Percentiles rank a stretch among this genome's conserved stretches.
These are phyloP conservation scores for Sphaerodactylus townsendi DNA, from an alignment of 2,113 vertebrate species.

Conservation along the genomic window DNA sequence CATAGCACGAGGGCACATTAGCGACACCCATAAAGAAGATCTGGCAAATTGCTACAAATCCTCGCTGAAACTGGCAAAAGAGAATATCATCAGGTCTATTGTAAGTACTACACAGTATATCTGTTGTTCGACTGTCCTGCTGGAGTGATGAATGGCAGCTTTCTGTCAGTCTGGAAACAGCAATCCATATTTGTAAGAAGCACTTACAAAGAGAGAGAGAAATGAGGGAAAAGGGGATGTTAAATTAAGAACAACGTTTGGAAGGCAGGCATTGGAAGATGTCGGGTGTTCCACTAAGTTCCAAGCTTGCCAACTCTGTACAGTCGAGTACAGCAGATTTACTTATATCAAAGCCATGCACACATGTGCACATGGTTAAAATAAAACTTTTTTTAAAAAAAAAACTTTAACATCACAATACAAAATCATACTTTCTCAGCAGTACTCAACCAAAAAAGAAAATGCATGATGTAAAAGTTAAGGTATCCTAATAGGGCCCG, in stretches of 20 bases:
- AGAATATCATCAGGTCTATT: slow-evolving; percentile 87
- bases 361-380: too few species aligned
- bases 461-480: too few species aligned
- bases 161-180: not conserved
- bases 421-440: too few species aligned
- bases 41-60: slow-evolving; percentile 93
- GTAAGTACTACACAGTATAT: slow-evolving; percentile 79
- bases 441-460: too few species aligned
- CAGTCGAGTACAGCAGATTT: too few species aligned
- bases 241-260: not conserved
- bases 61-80: slow-evolving; percentile 89
- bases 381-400: too few species aligned
- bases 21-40: slow-evolving; percentile 84
- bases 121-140: not conserved
- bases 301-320: not conserved
- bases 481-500: too few species aligned
- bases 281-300: not conserved
- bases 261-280: fast-evolving
- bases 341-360: too few species aligned
- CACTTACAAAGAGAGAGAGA: not conserved
- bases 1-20: slow-evolving; percentile 90
- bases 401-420: too few species aligned
- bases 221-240: not conserved
- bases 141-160: not conserved
- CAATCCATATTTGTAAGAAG: not conserved